Base-by-base conservation (phyloP, 2,797 vertebrate species). In the Babyrousa celebensis region DNA sequence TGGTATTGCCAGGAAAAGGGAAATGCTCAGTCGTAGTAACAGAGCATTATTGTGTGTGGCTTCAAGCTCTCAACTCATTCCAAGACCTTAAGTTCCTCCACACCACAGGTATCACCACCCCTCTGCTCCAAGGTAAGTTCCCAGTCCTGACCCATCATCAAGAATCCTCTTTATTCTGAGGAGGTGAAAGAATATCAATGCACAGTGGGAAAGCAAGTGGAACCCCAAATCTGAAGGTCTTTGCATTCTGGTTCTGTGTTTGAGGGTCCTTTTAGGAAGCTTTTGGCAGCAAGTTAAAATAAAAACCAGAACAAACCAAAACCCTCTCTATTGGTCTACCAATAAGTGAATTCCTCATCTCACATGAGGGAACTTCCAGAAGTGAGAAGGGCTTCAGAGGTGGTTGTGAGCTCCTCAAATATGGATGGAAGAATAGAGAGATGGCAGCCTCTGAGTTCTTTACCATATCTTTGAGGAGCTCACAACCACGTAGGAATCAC, bases 211-310 rank as follows among this genome's bases (percentile, higher is more conserved):
- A 92, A 58, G 11, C 16, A 40, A 74, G 25, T n/a, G 48, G 32
- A 36, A 56, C 12, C 14, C 43, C 0, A 32, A 52, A 65, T 56
- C 25, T 43, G 25, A n/a, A 43, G 32, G 25, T 27, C 15, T 74
- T 56, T 74, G 79, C 74, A 75, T 56, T 63, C 25, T 83, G 60
- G 60, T 75, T 92, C 70, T 65, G 21, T 65, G 70, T 77, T n/a
- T 77, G 48, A 25, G 14, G 17, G 60, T 23, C 56, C 48, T 75
- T 77, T 75, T 43, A 56, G 60, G 20, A 20, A 25, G 60, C 48
- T 58, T 92, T 85, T 43, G 0, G 71, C 18, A 6, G 6, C 36
- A 56, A 27, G 21, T 36, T 48, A 62, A 83, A 72, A 62, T 70
- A 82, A 29, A 83, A 82, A 56, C 36, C 36, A 18, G 70, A 54